Evolutionary conservation across 1,140 invertebrate genomes (phyloP), one percentile per base, ranked within the genome.

Genomic region (Diuraphis noxia): DNA sequence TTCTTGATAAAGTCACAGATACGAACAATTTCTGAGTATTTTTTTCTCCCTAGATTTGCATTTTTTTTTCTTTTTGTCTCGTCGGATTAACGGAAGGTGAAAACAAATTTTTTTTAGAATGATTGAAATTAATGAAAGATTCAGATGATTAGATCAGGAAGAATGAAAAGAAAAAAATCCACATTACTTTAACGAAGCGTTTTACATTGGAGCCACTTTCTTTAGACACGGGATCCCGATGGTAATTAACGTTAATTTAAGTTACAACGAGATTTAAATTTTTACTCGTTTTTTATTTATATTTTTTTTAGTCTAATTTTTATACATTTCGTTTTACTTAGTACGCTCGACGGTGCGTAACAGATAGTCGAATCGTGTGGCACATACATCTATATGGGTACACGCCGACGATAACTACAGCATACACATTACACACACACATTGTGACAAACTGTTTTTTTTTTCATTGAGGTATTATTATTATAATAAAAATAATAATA

Each of bases 181-280:
- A 40, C 34, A 91, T 81, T 52, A 49, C 43, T 91, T 52, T 91
- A 91, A 91, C 72, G 77, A 91, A 91, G 34, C 89, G 34, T 91
- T 91, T 90, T 81, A 77, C 77, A 46, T 56, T 40, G 49, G 36
- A 88, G 49, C 63, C 88, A 46, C 88, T 90, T 90, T 90, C 88
- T 90, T 90, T 38, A 63, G 86, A 88, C 86, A 88, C 86, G 49
- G 86, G 40, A 88, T 56, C 49, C 49, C 86, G n/a, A 81, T 52
- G 63, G 89, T 91, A 91, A 91, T 91, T 81, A 81, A 91, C 89
- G 89, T 82, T 91, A 91, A 82, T 81, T 91, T 81, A 52, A 88
- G 36, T 38, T 5, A 7, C 41, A 46, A 82, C 43, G 41, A 82
- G 72, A 91, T 81, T 91, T 46, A 81, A 36, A 91, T 91, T 91